These are phyloP conservation scores for Hippasteria phrygiana DNA, from an alignment of 53 echinoderm and acorn worm genomes.

Conservation along the genomic window DNA sequence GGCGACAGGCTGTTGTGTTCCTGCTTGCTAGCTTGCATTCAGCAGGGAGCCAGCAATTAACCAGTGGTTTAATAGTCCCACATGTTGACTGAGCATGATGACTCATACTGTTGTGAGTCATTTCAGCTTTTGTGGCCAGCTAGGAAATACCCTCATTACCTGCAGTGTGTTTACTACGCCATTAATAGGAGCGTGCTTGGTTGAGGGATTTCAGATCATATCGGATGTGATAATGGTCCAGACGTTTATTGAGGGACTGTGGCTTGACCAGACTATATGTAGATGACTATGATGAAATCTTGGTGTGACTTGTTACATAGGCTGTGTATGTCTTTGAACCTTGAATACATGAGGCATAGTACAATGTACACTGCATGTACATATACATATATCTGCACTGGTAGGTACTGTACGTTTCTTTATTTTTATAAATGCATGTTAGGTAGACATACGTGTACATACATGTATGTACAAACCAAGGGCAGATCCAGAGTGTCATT, in stretches of 20 bases:
- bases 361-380: too few relatives aligned
- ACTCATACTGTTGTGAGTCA: slow-evolving; percentile 54
- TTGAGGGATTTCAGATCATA: slow-evolving; percentile 30
- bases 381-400: background rate
- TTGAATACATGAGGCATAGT: too few relatives aligned
- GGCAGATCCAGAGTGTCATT: too few relatives aligned
- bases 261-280: background rate
- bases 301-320: too few relatives aligned
- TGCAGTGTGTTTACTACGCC: background rate
- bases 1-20: background rate
- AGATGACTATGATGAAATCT: background rate
- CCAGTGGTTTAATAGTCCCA: background rate
- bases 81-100: slow-evolving; percentile 38
- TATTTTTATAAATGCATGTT: too few relatives aligned
- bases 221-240: slow-evolving; percentile 5
- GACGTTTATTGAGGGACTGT: background rate
- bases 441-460: too few relatives aligned
- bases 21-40: background rate
- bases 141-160: slow-evolving; percentile 38
- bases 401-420: background rate
- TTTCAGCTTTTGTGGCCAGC: slow-evolving; percentile 54
- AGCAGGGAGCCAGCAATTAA: background rate
- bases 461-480: too few relatives aligned
- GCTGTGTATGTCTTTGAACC: too few relatives aligned
- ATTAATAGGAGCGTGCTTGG: background rate